A percentile compares a stretch with the other conserved stretches of the same genome.
These are phyloP conservation scores for Chloebia gouldiae DNA, from an alignment of 2,113 vertebrate genomes.

Conservation along the genomic window DNA sequence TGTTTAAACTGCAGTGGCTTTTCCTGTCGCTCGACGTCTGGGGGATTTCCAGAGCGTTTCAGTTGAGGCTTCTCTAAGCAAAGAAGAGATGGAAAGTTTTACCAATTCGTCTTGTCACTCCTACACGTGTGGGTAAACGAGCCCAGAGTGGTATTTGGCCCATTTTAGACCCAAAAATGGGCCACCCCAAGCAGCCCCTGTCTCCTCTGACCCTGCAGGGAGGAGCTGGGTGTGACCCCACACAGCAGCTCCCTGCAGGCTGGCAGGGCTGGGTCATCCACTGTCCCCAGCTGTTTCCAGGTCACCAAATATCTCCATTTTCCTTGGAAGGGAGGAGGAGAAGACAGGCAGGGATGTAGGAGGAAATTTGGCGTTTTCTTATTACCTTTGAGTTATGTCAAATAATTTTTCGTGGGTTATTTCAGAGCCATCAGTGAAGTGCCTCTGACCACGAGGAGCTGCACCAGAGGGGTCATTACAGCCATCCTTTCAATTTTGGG, in stretches of 20 bases:
- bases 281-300: not conserved
- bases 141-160: not conserved
- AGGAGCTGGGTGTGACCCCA: not conserved
- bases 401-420: not conserved
- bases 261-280: not conserved
- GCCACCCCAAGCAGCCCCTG: not conserved
- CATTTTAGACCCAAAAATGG: not conserved
- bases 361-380: not conserved
- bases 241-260: not conserved
- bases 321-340: not conserved
- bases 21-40: not conserved
- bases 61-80: not conserved
- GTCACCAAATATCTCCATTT: not conserved
- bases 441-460: fast-evolving
- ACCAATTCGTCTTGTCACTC: not conserved
- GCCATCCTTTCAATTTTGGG: not conserved
- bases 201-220: not conserved
- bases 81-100: not conserved
- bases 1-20: not conserved
- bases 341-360: not conserved
- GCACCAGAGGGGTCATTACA: not conserved
- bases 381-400: not conserved
- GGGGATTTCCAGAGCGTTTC: not conserved
- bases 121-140: fast-evolving
- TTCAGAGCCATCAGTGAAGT: not conserved